Base-by-base conservation (phyloP, 2,888 invertebrate species). In the Drosophila anomalata region DNA sequence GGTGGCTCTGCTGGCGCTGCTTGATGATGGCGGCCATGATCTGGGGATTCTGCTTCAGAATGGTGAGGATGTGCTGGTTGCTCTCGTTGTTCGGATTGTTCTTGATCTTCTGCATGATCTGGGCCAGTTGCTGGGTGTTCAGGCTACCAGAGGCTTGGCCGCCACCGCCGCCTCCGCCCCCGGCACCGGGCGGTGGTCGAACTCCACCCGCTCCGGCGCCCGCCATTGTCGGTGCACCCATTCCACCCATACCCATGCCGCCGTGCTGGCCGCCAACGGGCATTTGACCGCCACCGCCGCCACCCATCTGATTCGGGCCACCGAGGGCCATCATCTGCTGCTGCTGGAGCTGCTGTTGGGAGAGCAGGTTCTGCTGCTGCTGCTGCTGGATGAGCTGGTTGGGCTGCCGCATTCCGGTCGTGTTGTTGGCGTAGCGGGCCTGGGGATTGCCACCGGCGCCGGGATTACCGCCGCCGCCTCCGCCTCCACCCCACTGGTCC, bases 1-100 rank as follows among this genome's bases (percentile, higher is more conserved):
- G 94, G 92, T 96, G 95, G 90, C 96, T 90, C 74, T 92, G 94
- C 92, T 96, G 95, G 90, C 96, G 93, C 91, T 97, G 97, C 89
- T 97, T 97, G 77, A 98, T 96, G 90, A 97, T 97, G 58, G 98
- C 97, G 60, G 98, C 97, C 97, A 98, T 98, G 50, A 99, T 93
- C 85, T 97, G 97, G 42, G 98, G 98, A 92, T 98, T 97, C 76
- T 96, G 96, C 92, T 98, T 98, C 75, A 98, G 94, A 89, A 98
- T 97, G 88, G 96, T 95, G 73, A 98, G 93, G 70, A 97, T 95
- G 92, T 97, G 96, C 89, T 96, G 96, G 89, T 98, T 98, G 90
- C 98, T 98, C 90, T 98, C 97, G 76, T 96, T 96, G 52, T 97
- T 96, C 82, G 96, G 96, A 56, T 98, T 98, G 82, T 96, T 97